Evolutionary conservation across 2,113 vertebrate species (phyloP).

Genomic region (Rhagologus leucostigma): DNA sequence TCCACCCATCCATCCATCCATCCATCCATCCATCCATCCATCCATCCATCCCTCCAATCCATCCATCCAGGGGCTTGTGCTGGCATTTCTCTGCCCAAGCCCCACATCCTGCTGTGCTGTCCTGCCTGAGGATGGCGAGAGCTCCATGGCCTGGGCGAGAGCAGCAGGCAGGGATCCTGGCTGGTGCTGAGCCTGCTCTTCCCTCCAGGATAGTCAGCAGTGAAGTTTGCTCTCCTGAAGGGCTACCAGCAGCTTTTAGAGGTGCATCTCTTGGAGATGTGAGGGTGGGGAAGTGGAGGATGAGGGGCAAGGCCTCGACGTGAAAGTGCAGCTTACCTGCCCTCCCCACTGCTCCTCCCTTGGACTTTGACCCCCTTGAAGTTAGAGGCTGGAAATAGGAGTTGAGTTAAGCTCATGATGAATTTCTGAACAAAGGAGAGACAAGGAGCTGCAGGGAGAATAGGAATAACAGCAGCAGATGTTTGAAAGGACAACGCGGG

Average conservation of each 20-base stretch:
- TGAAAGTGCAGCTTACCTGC: background rate
- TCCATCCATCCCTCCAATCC: background rate
- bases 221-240: background rate
- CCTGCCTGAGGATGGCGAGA: background rate
- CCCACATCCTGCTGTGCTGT: rapidly evolving
- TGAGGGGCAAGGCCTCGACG: background rate
- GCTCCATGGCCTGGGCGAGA: background rate
- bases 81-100: background rate
- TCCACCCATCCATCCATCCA: background rate
- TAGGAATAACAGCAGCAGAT: background rate
- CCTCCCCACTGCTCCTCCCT: background rate
- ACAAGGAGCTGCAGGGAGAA: background rate
- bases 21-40: background rate
- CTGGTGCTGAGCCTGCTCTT: background rate
- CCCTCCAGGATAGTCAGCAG: background rate
- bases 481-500: background rate
- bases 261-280: background rate
- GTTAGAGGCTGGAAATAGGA: background rate
- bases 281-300: background rate
- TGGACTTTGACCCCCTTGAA: background rate
- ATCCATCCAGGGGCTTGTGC: background rate
- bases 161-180: background rate
- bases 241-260: background rate
- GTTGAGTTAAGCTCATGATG: background rate
- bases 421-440: background rate